Percentiles rank a stretch among this genome's conserved stretches.
Conservation (phyloP, 2,113 vertebrate species). For the Myxocyprinus asiaticus region DNA sequence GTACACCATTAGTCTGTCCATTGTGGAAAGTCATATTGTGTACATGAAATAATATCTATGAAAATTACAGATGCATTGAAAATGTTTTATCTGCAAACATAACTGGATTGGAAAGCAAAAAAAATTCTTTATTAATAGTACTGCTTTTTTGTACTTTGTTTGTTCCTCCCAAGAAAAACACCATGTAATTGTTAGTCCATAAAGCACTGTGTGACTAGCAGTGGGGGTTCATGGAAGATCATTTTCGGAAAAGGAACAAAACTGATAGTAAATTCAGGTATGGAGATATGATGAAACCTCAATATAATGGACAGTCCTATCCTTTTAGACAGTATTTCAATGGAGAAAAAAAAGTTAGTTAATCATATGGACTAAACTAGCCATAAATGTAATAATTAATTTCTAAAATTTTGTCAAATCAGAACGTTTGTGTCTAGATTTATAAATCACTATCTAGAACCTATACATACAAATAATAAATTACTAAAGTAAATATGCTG, state of each 20-base stretch:
- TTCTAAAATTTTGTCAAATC: neutral
- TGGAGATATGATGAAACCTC: neutral
- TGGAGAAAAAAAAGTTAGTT: too few relatives aligned
- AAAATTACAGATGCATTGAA: too few relatives aligned
- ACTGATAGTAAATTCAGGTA: constrained; percentile 50
- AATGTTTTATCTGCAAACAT: too few relatives aligned
- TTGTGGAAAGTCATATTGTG: too few relatives aligned
- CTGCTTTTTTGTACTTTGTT: too few relatives aligned
- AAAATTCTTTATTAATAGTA: too few relatives aligned
- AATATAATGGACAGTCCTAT: neutral
- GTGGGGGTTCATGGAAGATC: constrained; percentile 23
- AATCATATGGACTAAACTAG: neutral
- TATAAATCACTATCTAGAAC: neutral
- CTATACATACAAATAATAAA: neutral
- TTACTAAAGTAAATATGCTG: constrained; percentile 25
- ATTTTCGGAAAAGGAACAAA: constrained; percentile 51
- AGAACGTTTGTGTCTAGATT: neutral
- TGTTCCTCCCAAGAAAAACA: too few relatives aligned
- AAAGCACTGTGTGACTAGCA: constrained; percentile 36
- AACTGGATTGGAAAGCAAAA: too few relatives aligned
- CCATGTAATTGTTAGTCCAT: constrained; percentile 13
- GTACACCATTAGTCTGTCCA: too few relatives aligned
- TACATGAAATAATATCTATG: neutral
- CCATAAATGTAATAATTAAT: neutral
- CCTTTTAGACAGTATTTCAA: neutral